These are phyloP conservation scores for Drosophila fuyamai DNA, from an alignment of 1,140 invertebrate genomes.

Conservation along the genomic window DNA sequence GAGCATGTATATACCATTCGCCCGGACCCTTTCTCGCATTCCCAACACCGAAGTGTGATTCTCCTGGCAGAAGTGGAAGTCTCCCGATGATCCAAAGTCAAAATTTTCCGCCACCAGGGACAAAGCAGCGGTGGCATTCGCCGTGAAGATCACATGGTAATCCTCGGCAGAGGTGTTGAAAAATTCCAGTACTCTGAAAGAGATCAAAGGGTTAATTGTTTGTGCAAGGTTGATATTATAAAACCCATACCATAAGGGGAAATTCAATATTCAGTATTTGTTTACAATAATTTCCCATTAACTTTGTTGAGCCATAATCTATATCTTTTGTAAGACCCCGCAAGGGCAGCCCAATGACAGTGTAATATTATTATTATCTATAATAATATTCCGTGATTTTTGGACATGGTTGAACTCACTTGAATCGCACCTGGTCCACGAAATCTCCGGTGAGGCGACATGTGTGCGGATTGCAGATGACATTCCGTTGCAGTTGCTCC, in stretches of 20 bases:
- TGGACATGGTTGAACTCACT: slow-evolving; percentile 85
- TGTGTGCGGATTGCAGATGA: slow-evolving; percentile 96
- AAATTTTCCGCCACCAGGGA: slow-evolving; percentile 95
- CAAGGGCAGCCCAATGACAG: slow-evolving; percentile 11
- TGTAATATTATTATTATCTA: too few species aligned
- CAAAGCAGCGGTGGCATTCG: slow-evolving; percentile 93
- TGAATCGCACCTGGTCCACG: slow-evolving; percentile 92
- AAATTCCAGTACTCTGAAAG: slow-evolving; percentile 90
- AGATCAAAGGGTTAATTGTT: neutral
- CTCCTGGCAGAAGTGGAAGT: slow-evolving; percentile 93
- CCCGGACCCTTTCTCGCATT: slow-evolving; percentile 89
- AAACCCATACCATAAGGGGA: too few species aligned
- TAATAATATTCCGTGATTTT: neutral
- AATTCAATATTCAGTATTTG: too few species aligned
- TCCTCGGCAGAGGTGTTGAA: slow-evolving; percentile 93
- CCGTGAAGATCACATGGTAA: slow-evolving; percentile 96
- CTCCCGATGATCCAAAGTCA: slow-evolving; percentile 86
- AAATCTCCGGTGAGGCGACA: slow-evolving; percentile 91
- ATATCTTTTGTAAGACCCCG: neutral
- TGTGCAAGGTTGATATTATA: too few species aligned
- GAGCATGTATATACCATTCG: slow-evolving; percentile 86
- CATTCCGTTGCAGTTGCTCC: slow-evolving; percentile 88
- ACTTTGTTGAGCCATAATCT: neutral
- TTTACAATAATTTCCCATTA: too few species aligned
- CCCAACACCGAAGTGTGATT: slow-evolving; percentile 98